Evolutionary conservation across 2,888 invertebrate species (phyloP).

Genomic region (Cephus runcator): DNA sequence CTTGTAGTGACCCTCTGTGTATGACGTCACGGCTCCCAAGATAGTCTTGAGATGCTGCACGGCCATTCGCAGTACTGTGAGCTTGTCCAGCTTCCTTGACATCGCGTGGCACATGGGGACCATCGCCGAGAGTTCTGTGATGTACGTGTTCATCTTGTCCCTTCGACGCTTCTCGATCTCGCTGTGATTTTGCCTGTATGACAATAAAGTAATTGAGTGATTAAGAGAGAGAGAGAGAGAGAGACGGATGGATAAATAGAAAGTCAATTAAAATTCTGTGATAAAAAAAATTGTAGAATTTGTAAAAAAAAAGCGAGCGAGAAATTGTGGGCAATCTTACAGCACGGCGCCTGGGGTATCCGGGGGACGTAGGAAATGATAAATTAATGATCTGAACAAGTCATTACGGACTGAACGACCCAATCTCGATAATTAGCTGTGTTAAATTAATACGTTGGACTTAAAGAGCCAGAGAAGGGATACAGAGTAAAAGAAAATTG

Average conservation of each 20-base stretch:
- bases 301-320: background rate
- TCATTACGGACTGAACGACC: background rate
- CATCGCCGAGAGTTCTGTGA: conserved; percentile 88
- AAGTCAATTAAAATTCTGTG: background rate
- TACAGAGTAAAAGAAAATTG: background rate
- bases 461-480: background rate
- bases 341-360: background rate
- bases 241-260: background rate
- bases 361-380: background rate
- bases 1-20: conserved; percentile 81
- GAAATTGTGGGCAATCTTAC: background rate
- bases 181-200: conserved; percentile 89
- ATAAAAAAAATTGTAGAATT: background rate
- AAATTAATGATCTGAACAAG: background rate
- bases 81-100: conserved; percentile 92
- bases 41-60: conserved; percentile 91
- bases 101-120: conserved; percentile 95
- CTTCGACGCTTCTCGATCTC: conserved; percentile 94
- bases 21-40: conserved; percentile 77
- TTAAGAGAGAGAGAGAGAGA: background rate
- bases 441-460: background rate
- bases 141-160: conserved; percentile 97
- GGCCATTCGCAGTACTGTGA: conserved; percentile 90
- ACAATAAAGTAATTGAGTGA: background rate
- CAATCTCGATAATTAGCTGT: background rate